Base-by-base conservation (phyloP, 2,888 invertebrate species). In the Trilocha varians region DNA sequence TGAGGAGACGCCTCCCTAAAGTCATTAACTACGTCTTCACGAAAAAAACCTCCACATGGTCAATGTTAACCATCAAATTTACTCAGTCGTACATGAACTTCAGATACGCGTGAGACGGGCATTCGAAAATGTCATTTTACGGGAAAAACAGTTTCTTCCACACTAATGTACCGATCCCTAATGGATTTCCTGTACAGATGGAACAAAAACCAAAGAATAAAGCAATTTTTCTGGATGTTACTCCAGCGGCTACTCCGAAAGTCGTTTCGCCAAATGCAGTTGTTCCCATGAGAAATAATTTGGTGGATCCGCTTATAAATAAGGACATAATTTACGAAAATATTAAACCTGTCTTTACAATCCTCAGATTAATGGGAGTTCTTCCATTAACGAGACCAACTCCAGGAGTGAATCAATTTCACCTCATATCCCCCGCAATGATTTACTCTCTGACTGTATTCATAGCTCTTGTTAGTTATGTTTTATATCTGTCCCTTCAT, bases 401-500 rank as follows among this genome's bases (percentile, higher is more conserved):
- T 5, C 65, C 85, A 1, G 88, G 89, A 9, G 59, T 84, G 3
- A 87, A 84, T 33, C 65, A 73, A 43, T 89, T 87, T 48, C 64
- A 68, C 9, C 51, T 89, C 1, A 78, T 83, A 1, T 87, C 90
- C 0, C 63, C 87, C 1, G 76, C 89, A 1, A 87, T 91, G 80
- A 55, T 83, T 0, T 92, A 92, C 53, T 90, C 91, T 0, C 49
- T 86, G 0, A 42, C 78, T 5, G 60, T 90, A 14, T 90, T 87
- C 51, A 40, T 82, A 16, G 55, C 84, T 2, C 62, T 90, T 34
- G 52, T 86, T 39, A 82, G 70, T 43, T 90, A 90, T 53, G 85
- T 91, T 13, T 68, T 86, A 0, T 92, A 90, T 55, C 83, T 91
- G 2, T 88, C 89, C 37, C 84, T 88, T 48, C 80, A 90, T 55